A percentile compares a stretch with the other conserved stretches of the same genome.
Evolutionary conservation across 2,888 invertebrate species (phyloP).

Genomic region (Tetrapedia diversipes): DNA sequence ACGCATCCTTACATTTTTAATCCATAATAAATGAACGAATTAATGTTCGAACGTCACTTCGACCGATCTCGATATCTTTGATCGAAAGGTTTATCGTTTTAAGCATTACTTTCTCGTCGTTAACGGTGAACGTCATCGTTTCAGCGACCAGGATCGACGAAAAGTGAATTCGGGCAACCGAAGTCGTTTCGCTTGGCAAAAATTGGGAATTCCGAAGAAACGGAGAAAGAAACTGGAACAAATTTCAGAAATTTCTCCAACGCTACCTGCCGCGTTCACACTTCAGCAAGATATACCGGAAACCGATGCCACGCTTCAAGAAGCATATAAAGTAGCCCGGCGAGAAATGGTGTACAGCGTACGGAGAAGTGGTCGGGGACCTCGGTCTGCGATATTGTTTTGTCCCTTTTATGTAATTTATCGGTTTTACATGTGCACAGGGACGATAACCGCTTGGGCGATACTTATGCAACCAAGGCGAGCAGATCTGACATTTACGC

Average conservation of each 20-base stretch:
- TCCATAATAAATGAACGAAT: too few relatives aligned
- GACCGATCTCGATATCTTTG: too few relatives aligned
- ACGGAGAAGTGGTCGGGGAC: slow-evolving; percentile 40
- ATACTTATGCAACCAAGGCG: slow-evolving; percentile 71
- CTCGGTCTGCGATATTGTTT: slow-evolving; percentile 59
- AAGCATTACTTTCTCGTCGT: too few relatives aligned
- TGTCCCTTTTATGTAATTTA: slow-evolving; percentile 63
- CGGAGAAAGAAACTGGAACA: slow-evolving; percentile 4
- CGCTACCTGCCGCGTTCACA: slow-evolving; percentile 31
- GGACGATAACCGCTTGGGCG: slow-evolving; percentile 51
- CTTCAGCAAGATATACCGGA: slow-evolving; percentile 44
- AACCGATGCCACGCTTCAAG: slow-evolving; percentile 47
- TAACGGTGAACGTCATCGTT: too few relatives aligned
- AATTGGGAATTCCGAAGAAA: slow-evolving; percentile 5
- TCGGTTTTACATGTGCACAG: slow-evolving; percentile 25
- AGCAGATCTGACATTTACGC: slow-evolving; percentile 80
- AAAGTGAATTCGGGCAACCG: too few relatives aligned
- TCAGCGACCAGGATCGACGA: too few relatives aligned
- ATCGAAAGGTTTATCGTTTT: too few relatives aligned
- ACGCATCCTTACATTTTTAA: too few relatives aligned
- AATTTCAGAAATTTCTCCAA: slow-evolving; percentile 46
- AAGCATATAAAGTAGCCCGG: slow-evolving; percentile 47
- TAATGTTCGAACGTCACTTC: too few relatives aligned
- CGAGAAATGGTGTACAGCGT: slow-evolving; percentile 17
- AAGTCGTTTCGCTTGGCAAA: slow-evolving; percentile 12